Evolutionary conservation across 2,888 invertebrate genomes (phyloP), one percentile per base, ranked within the genome.

Genomic region (Drosophila histrio): DNA sequence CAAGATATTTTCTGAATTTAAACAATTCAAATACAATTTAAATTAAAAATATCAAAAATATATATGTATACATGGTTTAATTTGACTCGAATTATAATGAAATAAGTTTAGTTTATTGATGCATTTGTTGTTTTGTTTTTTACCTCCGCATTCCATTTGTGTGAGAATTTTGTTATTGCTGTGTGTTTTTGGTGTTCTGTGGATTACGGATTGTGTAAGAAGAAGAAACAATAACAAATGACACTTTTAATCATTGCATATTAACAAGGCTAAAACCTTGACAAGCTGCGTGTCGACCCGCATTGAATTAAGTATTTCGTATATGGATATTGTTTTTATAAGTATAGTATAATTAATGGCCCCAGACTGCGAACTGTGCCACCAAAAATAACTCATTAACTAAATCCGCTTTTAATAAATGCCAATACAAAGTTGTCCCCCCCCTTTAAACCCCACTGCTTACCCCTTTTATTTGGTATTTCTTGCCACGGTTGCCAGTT

Each of bases 381-480:
- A 77, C 74, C 77, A 79, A 73, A 80, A 82, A 87, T 86, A 86
- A 81, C 72, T 76, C 86, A 89, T 89, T 89, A 89, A 86, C 88
- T 84, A 89, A 88, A 89, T 89, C 87, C 84, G 81, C 84, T 74
- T 82, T 89, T 85, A 89, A 88, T 84, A 88, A 89, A 87, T 76
- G 73, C 78, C 78, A 79, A 79, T 76, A 72, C 67, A 41, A 36
- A 41, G 57, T 47, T 34, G 22, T 9, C 19, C 6, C 9, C 28
- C 1, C 36, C 5, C 17, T 6, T 7, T 3, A 11, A 3, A 0
- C 32, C 2, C 7, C 36, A 1, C 11, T 6, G 4, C 1, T 26
- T 8, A 38, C 50, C 50, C 38, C 38, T 52, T 52, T n/a, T n/a
- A n/a, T n/a, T n/a, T 50, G 19, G 26, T 17, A 38, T 36, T 50